Conservation (phyloP, 2,888 invertebrate species). For the Patella ulyssiponensis region DNA sequence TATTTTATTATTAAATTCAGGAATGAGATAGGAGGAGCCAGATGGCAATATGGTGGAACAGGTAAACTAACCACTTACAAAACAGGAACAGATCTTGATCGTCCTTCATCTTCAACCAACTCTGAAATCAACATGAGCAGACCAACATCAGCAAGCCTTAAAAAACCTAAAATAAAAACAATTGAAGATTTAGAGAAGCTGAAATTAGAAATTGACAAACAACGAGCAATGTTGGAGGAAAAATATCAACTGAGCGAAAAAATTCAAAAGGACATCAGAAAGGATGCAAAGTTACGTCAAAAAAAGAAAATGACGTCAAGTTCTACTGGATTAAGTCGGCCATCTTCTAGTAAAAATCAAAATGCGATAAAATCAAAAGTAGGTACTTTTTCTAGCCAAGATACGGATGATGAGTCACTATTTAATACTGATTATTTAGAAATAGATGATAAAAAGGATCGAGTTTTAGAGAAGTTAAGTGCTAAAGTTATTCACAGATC, state of each 20-base stretch:
- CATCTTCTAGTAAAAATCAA: not conserved
- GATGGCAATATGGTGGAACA: constrained; percentile 59
- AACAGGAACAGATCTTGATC: constrained; percentile 47
- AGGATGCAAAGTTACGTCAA: not conserved
- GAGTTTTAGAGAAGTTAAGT: constrained; percentile 52
- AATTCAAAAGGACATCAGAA: constrained; percentile 4
- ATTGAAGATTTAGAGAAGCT: not conserved
- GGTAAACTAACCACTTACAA: constrained; percentile 58
- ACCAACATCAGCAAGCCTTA: constrained; percentile 9
- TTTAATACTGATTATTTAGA: constrained; percentile 11
- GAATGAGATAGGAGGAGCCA: constrained; percentile 56
- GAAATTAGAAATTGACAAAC: not conserved
- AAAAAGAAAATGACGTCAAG: not conserved
- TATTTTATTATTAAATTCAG: constrained; percentile 38
- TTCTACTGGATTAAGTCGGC: not conserved
- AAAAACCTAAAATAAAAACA: not conserved
- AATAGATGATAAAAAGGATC: constrained; percentile 27
- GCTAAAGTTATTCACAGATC: constrained; percentile 46
- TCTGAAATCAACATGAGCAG: not conserved
- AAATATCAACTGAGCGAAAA: not conserved
- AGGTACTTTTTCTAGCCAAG: not conserved
- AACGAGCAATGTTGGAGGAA: not conserved
- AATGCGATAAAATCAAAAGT: not conserved
- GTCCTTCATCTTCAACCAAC: not conserved
- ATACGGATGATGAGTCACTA: not conserved